A percentile compares a stretch with the other conserved stretches of the same genome.
Evolutionary conservation across 2,888 invertebrate species (phyloP).

Genomic region (Lasioglossum oenotherae): DNA sequence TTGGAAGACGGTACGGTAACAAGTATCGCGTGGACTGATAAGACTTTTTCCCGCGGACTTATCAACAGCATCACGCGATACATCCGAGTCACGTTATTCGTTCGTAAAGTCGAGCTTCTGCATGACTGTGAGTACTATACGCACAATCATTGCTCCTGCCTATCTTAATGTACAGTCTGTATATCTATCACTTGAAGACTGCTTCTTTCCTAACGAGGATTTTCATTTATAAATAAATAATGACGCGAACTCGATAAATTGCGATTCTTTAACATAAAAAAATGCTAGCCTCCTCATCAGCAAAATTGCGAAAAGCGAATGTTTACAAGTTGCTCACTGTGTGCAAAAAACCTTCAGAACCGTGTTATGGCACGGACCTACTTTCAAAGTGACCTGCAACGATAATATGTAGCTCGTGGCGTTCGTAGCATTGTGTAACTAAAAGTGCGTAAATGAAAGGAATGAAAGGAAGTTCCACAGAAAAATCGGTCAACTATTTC

Average conservation of each 20-base stretch:
- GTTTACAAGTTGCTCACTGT: background rate
- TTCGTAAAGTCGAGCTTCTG: constrained; percentile 44
- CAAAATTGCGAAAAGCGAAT: background rate
- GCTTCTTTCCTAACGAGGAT: background rate
- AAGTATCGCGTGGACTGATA: constrained; percentile 17
- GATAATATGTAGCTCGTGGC: constrained; percentile 12
- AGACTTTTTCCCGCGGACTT: constrained; percentile 33
- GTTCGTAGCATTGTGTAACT: constrained; percentile 3
- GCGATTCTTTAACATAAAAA: background rate
- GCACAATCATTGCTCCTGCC: constrained; percentile 14
- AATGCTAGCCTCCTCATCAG: background rate
- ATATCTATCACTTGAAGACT: background rate
- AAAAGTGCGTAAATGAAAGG: constrained; percentile 18
- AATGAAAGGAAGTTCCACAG: background rate
- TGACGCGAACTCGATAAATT: background rate
- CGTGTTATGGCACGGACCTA: constrained; percentile 40
- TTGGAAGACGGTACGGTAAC: background rate
- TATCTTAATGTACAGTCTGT: background rate
- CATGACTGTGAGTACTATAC: constrained; percentile 20
- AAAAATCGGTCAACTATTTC: background rate
- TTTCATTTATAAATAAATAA: background rate
- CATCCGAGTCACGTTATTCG: constrained; percentile 51
- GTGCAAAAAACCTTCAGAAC: constrained; percentile 16
- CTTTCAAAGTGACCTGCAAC: constrained; percentile 42
- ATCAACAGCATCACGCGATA: constrained; percentile 56